A percentile compares a stretch with the other conserved stretches of the same genome.
These are phyloP conservation scores for Zoroaster sp. DNA, from an alignment of 53 echinoderm and acorn worm genomes.

Conservation along the genomic window DNA sequence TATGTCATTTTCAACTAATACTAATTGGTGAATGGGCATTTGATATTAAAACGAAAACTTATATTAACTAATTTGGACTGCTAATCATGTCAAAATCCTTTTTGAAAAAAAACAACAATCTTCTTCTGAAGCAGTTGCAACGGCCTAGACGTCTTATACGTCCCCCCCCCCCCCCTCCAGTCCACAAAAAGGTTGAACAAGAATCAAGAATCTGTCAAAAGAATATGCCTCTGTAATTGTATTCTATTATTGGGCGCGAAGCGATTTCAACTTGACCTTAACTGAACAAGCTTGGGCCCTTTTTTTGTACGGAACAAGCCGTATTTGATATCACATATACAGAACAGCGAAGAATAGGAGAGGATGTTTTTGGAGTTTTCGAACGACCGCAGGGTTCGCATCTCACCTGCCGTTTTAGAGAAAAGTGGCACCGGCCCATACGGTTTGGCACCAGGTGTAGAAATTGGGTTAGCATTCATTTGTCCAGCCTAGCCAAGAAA, in stretches of 20 bases:
- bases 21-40: too few relatives aligned
- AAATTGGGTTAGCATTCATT: constrained; percentile 23
- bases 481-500: background rate
- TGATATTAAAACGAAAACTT: too few relatives aligned
- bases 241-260: background rate
- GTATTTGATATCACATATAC: background rate
- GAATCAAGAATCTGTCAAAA: background rate
- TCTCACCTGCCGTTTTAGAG: constrained; percentile 24
- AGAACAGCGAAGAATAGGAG: background rate
- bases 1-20: too few relatives aligned
- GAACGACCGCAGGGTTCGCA: background rate
- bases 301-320: background rate
- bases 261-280: constrained; percentile 13
- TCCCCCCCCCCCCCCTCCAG: too few relatives aligned
- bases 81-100: too few relatives aligned
- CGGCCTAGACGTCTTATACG: too few relatives aligned
- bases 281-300: background rate
- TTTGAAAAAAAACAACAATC: too few relatives aligned
- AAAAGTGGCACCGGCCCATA: background rate
- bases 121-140: too few relatives aligned
- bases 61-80: too few relatives aligned
- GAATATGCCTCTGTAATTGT: background rate
- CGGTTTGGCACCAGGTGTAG: background rate
- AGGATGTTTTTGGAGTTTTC: background rate
- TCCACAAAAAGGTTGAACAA: too few relatives aligned